Conservation (phyloP, 2,888 invertebrate genomes). For the Linyphia triangularis region DNA sequence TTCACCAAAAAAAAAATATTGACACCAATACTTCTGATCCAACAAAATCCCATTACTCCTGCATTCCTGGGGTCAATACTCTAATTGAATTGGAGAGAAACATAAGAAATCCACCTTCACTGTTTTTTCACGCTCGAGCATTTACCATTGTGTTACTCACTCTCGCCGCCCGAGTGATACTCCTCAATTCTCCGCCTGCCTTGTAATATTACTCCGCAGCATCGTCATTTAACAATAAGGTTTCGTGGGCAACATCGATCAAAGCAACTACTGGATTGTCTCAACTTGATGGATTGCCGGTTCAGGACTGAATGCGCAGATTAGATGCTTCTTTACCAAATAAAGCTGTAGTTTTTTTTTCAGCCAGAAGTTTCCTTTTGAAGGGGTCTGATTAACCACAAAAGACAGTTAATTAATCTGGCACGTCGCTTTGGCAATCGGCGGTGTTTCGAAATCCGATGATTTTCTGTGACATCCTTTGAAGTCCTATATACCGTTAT, state of each 20-base stretch:
- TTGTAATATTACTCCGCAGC: constrained; percentile 3
- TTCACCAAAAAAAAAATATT: no score
- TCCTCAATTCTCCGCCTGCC: background rate
- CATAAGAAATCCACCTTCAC: no score
- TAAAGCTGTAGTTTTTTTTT: constrained; percentile 31
- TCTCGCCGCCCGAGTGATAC: no score
- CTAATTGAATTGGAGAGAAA: no score
- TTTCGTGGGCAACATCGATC: constrained; percentile 31
- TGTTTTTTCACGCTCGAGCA: no score
- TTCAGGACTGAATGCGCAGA: constrained; percentile 14
- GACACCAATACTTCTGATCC: no score
- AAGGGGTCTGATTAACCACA: constrained; percentile 49
- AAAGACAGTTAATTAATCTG: constrained; percentile 47
- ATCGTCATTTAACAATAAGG: constrained; percentile 22
- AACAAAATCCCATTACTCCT: no score
- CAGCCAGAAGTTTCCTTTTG: background rate
- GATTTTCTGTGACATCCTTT: no score
- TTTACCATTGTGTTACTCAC: no score
- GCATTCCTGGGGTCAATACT: no score
- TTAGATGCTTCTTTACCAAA: constrained; percentile 33
- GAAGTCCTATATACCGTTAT: no score
- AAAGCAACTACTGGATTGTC: constrained; percentile 28
- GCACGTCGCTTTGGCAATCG: background rate
- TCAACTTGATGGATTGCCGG: constrained; percentile 27
- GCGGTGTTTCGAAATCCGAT: no score